Percentiles rank a stretch among this genome's conserved stretches.
phyloP scores from a whole-genome alignment of 53 echinoderm and acorn worm genomes.

The Luidia sarsii region DNA sequence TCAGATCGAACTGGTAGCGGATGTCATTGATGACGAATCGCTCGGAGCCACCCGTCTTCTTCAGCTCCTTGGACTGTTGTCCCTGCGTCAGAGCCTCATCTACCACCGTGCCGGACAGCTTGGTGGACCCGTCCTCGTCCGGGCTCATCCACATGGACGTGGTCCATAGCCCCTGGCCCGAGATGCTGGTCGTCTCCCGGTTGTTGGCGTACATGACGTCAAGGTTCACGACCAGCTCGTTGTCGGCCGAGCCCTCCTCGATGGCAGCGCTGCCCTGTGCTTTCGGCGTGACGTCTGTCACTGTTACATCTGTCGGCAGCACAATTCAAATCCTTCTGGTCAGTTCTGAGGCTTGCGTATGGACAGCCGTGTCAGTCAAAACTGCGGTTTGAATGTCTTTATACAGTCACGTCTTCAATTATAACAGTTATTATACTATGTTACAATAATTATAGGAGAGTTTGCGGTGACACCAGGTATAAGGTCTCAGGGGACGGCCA shows the following conservation, averaged over 20 bases:
- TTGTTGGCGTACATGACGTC: conserved; percentile 62
- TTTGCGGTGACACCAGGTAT: too few relatives aligned
- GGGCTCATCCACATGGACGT: conserved; percentile 76
- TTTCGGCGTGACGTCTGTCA: conserved; percentile 52
- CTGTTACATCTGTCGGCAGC: conserved; percentile 78
- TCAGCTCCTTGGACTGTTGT: conserved; percentile 20
- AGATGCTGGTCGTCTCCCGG: conserved; percentile 56
- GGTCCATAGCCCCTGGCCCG: conserved; percentile 84
- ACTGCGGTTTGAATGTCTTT: too few relatives aligned
- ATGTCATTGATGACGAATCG: conserved; percentile 29
- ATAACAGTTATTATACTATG: too few relatives aligned
- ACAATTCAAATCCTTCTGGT: not conserved
- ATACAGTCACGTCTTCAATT: too few relatives aligned
- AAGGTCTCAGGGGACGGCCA: too few relatives aligned
- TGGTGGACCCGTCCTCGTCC: conserved; percentile 73
- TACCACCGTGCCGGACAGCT: conserved; percentile 32
- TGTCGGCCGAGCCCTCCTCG: conserved; percentile 48
- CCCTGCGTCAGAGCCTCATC: conserved; percentile 54
- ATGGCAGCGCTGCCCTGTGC: conserved; percentile 27
- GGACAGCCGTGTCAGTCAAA: too few relatives aligned
- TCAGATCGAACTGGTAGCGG: conserved; percentile 52
- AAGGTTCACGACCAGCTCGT: conserved; percentile 49
- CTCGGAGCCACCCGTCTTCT: not conserved
- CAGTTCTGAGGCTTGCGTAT: not conserved
- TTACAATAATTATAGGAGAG: too few relatives aligned